Evolutionary conservation across 2,113 vertebrate genomes (phyloP).

Genomic region (Kryptolebias marmoratus): DNA sequence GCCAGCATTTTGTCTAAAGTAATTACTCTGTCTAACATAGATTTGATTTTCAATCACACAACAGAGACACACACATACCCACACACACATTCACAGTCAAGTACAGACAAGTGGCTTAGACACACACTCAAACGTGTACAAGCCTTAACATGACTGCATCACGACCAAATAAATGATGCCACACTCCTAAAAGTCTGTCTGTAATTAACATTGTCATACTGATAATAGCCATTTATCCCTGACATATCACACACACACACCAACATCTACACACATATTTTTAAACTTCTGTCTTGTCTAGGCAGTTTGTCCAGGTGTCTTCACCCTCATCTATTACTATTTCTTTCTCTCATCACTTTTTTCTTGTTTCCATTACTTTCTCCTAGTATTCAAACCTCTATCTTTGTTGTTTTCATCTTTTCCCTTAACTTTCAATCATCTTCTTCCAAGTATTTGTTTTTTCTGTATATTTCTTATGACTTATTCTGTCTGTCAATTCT

Average conservation of each 20-base stretch:
- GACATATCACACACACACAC: conserved; percentile 59
- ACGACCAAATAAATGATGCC: conserved; percentile 72
- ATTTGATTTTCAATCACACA: conserved; percentile 40
- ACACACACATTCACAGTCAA: conserved; percentile 17
- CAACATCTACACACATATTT: conserved; percentile 27
- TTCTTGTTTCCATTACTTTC: not conserved
- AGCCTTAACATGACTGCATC: conserved; percentile 39
- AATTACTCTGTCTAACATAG: conserved; percentile 63
- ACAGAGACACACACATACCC: conserved; percentile 27
- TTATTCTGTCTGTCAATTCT: conserved; percentile 9
- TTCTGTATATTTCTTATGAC: not conserved
- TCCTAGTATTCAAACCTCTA: conserved; percentile 36
- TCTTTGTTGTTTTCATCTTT: conserved; percentile 34
- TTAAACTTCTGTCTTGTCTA: conserved; percentile 59
- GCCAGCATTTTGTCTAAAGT: conserved; percentile 34
- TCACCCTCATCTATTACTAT: conserved; percentile 50
- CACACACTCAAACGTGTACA: conserved; percentile 37
- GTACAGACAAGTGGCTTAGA: conserved; percentile 16
- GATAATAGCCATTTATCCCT: conserved; percentile 81
- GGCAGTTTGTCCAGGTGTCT: conserved; percentile 65
- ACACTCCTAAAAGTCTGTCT: conserved; percentile 75
- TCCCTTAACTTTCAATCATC: not conserved
- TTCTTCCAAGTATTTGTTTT: not conserved
- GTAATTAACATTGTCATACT: conserved; percentile 82
- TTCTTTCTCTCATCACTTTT: not conserved